Evolutionary conservation across 2,888 invertebrate genomes (phyloP).

Genomic region (Podabrus alpinus): DNA sequence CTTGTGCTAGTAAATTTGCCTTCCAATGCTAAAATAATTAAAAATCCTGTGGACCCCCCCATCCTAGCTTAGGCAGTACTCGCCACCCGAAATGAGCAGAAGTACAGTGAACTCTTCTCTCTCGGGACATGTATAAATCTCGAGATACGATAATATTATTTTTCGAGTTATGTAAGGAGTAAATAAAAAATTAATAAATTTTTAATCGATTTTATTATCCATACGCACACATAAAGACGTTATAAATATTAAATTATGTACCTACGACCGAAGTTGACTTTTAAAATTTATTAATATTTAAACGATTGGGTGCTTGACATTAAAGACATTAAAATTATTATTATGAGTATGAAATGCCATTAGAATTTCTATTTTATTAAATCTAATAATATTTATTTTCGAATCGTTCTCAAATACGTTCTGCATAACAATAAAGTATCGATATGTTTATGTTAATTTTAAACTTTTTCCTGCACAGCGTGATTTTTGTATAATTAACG

Average conservation of each 20-base stretch:
- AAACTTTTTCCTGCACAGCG: neutral
- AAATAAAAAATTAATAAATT: neutral
- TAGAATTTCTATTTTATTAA: neutral
- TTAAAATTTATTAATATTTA: slow-evolving; percentile 24
- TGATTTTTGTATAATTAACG: slow-evolving; percentile 1
- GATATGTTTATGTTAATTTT: slow-evolving; percentile 1
- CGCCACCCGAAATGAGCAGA: neutral
- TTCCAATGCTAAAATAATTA: slow-evolving; percentile 18
- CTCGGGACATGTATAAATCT: neutral
- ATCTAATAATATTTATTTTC: neutral
- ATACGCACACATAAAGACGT: neutral
- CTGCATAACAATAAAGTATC: neutral
- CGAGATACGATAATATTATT: neutral
- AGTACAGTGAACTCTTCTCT: neutral
- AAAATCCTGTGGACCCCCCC: neutral
- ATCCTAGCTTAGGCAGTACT: no score
- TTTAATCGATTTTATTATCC: neutral
- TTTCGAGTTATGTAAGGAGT: neutral
- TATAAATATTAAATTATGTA: neutral
- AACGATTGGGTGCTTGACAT: slow-evolving; percentile 22
- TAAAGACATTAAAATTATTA: slow-evolving; percentile 20
- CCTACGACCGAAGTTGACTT: neutral
- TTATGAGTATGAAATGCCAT: slow-evolving; percentile 6
- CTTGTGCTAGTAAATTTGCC: slow-evolving; percentile 20
- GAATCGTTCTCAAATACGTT: neutral